These are phyloP conservation scores for Caenorhabditis plicata DNA, from an alignment of 2,888 invertebrate genomes.

Conservation along the genomic window DNA sequence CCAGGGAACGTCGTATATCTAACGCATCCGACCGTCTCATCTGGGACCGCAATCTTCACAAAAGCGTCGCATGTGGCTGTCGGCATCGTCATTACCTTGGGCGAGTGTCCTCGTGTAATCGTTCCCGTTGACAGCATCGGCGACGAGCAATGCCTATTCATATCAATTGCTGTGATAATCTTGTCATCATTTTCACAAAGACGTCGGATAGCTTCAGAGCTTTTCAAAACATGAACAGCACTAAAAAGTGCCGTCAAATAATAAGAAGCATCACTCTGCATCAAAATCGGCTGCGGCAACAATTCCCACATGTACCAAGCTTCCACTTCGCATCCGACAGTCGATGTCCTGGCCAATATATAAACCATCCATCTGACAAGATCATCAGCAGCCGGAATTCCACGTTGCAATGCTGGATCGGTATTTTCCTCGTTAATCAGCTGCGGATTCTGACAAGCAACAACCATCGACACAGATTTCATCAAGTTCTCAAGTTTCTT, in stretches of 20 bases:
- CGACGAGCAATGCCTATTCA: constrained; percentile 16
- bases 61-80: constrained; percentile 33
- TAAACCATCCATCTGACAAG: constrained; percentile 87
- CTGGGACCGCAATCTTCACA: constrained; percentile 86
- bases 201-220: constrained; percentile 67
- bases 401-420: constrained; percentile 15
- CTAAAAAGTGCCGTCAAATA: constrained; percentile 90
- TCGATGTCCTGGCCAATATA: constrained; percentile 84
- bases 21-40: constrained; percentile 88
- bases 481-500: constrained; percentile 85
- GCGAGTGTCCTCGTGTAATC: constrained; percentile 16
- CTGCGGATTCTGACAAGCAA: constrained; percentile 14
- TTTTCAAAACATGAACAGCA: constrained; percentile 85
- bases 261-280: constrained; percentile 84
- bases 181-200: constrained; percentile 29
- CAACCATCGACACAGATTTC: constrained; percentile 29
- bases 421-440: constrained; percentile 20
- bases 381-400: constrained; percentile 67
- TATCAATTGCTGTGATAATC: constrained; percentile 8
- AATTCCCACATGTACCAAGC: constrained; percentile 93
- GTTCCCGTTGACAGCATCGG: constrained; percentile 30
- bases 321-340: constrained; percentile 89
- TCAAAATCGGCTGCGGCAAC: constrained; percentile 79
- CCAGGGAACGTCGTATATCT: constrained; percentile 80
- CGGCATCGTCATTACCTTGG: not conserved